Evolutionary conservation across 1,140 invertebrate genomes (phyloP).

Genomic region (Drosophila prosaltans): DNA sequence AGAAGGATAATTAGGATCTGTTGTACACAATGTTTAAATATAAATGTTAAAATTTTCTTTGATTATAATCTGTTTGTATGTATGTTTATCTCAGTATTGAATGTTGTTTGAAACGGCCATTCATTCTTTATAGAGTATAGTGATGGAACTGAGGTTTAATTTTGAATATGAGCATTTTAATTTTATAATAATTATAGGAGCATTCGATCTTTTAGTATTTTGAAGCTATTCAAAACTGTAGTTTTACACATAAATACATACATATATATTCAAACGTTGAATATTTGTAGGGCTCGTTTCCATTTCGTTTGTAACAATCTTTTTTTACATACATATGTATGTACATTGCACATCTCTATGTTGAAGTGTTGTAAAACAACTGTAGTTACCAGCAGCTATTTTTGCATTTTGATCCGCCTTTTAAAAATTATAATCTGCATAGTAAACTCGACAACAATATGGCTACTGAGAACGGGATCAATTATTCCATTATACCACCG

Average conservation of each 20-base stretch:
- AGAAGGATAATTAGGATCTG: conserved; percentile 56
- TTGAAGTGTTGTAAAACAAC: conserved; percentile 1
- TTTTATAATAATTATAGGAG: not conserved
- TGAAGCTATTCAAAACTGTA: not conserved
- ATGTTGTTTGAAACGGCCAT: not conserved
- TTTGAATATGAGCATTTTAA: not conserved
- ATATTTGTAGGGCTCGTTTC: not conserved
- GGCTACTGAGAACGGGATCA: conserved; percentile 37
- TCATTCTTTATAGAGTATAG: not conserved
- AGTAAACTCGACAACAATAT: conserved; percentile 26
- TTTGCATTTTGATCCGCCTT: conserved; percentile 32
- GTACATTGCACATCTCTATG: not conserved
- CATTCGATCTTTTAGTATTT: not conserved
- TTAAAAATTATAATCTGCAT: not conserved
- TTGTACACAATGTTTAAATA: conserved; percentile 34
- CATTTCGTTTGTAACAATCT: not conserved
- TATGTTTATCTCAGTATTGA: not conserved
- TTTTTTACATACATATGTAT: not conserved
- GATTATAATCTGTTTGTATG: not conserved
- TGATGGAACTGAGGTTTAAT: not conserved
- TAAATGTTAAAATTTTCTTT: conserved; percentile 35
- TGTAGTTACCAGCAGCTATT: not conserved
- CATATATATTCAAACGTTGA: not conserved
- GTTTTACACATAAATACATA: not conserved
- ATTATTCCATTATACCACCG: conserved; percentile 28